Base-by-base conservation (phyloP, 2,113 vertebrate species). In the Himantopus leucocephalus region DNA sequence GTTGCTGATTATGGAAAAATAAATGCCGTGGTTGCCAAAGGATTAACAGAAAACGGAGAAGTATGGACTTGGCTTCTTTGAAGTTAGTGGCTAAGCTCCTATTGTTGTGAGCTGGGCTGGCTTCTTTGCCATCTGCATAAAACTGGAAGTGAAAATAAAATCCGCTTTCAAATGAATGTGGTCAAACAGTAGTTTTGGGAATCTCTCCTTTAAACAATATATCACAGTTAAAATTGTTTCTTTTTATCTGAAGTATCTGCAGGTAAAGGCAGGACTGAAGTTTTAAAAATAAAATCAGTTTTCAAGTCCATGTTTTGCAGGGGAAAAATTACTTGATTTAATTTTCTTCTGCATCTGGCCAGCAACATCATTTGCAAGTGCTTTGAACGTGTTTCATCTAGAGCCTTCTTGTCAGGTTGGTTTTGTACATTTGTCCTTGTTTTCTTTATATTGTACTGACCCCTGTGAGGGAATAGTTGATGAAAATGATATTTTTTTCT, bases 361-460 rank as follows among this genome's bases (percentile, higher is more conserved):
- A 86, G 77, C 89, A 89, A 86, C 85, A 73, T 59, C 50, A 71
- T 88, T 94, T 97, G 93, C 96, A 97, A 97, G 62, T 85, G 89
- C 91, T 95, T 90, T 83, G 78, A 92, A 87, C 4, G 6, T 79
- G 34, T 92, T 96, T 92, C 96, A 81, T 95, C 95, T 94, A 55
- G 89, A 95, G 92, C 93, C 79, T 79, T 76, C 96, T 96, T 94
- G 94, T 95, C 89, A 86, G 85, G 59, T 95, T 96, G 82, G 64
- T 80, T 96, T 96, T 74, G 94, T 97, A 97, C 95, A 92, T 97
- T 95, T 94, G 64, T 77, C 81, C 48, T 84, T 82, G 76, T 95
- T 97, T 94, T 96, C 75, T 94, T 93, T 92, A 71, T 90, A 64
- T 91, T 94, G 93, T 92, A 97, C 93, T 95, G 86, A 96, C 79